Percentiles rank a stretch among this genome's conserved stretches.
phyloP scores from a whole-genome alignment of 2,797 vertebrate species.

The Peromyscus attwateri region DNA sequence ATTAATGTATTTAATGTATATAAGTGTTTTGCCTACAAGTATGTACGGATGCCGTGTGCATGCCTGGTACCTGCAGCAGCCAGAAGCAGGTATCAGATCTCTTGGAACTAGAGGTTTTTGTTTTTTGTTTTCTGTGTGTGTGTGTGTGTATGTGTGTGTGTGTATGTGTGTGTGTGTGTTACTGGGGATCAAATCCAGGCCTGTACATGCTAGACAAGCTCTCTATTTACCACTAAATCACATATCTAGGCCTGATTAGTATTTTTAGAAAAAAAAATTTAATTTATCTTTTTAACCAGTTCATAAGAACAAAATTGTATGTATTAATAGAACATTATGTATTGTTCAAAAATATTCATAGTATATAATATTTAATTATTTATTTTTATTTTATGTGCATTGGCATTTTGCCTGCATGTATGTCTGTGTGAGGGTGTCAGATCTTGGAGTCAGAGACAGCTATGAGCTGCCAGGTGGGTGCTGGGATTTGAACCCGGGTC shows the following conservation, averaged over 20 bases:
- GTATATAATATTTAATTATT: background rate
- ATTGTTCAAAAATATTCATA: background rate
- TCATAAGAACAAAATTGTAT: background rate
- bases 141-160: too few relatives aligned
- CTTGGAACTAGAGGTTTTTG: background rate
- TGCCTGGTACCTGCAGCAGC: too few relatives aligned
- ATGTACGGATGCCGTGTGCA: background rate
- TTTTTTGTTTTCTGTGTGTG: background rate
- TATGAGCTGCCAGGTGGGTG: too few relatives aligned
- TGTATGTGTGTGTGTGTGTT: background rate
- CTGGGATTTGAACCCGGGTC: too few relatives aligned
- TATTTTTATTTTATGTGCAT: too few relatives aligned
- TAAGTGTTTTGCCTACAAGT: background rate
- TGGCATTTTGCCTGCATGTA: too few relatives aligned
- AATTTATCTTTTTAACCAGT: conserved; percentile 10
- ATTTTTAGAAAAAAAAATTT: background rate
- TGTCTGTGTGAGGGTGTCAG: too few relatives aligned
- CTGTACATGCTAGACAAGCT: background rate
- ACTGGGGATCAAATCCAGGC: background rate
- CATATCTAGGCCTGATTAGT: background rate
- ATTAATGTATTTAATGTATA: background rate
- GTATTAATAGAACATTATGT: background rate
- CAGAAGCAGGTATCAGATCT: background rate
- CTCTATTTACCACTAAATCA: background rate
- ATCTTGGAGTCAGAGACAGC: too few relatives aligned